Evolutionary conservation across 1,140 invertebrate genomes (phyloP).

Genomic region (Orchesella cincta): DNA sequence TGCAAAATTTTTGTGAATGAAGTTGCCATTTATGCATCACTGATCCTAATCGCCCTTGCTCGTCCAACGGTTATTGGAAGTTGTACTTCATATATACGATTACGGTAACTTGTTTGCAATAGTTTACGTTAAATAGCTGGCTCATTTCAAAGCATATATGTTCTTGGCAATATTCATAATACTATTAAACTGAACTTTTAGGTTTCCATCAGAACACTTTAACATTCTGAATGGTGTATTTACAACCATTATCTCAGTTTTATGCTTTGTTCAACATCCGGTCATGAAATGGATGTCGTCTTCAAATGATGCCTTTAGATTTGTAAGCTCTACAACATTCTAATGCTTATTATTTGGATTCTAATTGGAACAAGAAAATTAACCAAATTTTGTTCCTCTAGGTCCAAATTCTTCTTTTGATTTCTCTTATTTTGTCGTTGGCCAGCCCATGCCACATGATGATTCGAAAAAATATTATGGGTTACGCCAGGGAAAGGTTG

Average conservation of each 20-base stretch:
- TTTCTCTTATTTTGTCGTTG: constrained; percentile 14
- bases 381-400: background rate
- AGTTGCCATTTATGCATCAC: constrained; percentile 41
- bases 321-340: too few species aligned
- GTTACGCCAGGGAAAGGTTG: background rate
- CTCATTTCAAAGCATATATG: background rate
- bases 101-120: constrained; percentile 34
- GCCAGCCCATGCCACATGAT: constrained; percentile 39
- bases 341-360: background rate
- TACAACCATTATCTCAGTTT: constrained; percentile 38
- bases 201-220: constrained; percentile 45
- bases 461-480: constrained; percentile 21
- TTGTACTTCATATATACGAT: constrained; percentile 37
- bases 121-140: too few species aligned
- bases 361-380: too few species aligned
- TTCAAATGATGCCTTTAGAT: background rate
- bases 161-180: background rate
- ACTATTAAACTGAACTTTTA: constrained; percentile 15
- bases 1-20: constrained; percentile 45
- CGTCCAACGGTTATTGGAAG: constrained; percentile 37
- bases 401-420: background rate
- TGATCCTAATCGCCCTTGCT: constrained; percentile 40
- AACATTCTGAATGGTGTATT: constrained; percentile 46
- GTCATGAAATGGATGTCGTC: constrained; percentile 42
- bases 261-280: constrained; percentile 37